Conservation (phyloP, 1,140 invertebrate genomes). For the Drosophila lowei region DNA sequence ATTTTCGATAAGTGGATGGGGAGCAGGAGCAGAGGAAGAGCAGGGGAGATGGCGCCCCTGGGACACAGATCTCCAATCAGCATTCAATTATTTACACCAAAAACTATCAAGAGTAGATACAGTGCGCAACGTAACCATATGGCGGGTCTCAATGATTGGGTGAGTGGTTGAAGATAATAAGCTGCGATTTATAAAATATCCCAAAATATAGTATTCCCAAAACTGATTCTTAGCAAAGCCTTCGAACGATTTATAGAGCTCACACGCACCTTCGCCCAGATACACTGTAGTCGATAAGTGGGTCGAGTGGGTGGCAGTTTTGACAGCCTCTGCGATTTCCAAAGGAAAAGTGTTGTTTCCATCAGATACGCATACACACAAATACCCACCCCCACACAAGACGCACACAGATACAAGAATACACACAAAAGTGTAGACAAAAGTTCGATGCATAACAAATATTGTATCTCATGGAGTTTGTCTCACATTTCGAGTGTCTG, state of each 20-base stretch:
- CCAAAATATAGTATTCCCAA: too few relatives aligned
- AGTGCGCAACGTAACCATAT: neutral
- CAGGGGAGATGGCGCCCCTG: too few relatives aligned
- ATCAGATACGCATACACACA: slow-evolving; percentile 28
- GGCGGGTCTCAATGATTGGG: too few relatives aligned
- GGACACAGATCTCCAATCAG: slow-evolving; percentile 27
- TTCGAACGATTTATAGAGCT: too few relatives aligned
- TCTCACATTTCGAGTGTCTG: slow-evolving; percentile 28
- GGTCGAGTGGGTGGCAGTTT: slow-evolving; percentile 11
- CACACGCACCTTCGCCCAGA: too few relatives aligned
- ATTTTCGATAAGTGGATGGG: slow-evolving; percentile 63
- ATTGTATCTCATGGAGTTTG: slow-evolving; percentile 52
- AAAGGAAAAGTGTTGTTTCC: slow-evolving; percentile 35
- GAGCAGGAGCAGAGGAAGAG: neutral
- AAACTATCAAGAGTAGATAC: slow-evolving; percentile 17
- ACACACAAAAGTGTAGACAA: neutral
- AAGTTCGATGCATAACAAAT: slow-evolving; percentile 66
- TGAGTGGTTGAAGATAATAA: too few relatives aligned
- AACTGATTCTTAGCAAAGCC: too few relatives aligned
- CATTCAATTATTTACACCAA: slow-evolving; percentile 38
- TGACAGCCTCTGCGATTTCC: slow-evolving; percentile 16
- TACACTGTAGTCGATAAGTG: neutral
- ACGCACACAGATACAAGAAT: slow-evolving; percentile 4
- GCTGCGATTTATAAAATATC: too few relatives aligned
- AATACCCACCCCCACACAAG: slow-evolving; percentile 15